Evolutionary conservation across 2,113 vertebrate genomes (phyloP).

Genomic region (Psilopogon haemacephalus): DNA sequence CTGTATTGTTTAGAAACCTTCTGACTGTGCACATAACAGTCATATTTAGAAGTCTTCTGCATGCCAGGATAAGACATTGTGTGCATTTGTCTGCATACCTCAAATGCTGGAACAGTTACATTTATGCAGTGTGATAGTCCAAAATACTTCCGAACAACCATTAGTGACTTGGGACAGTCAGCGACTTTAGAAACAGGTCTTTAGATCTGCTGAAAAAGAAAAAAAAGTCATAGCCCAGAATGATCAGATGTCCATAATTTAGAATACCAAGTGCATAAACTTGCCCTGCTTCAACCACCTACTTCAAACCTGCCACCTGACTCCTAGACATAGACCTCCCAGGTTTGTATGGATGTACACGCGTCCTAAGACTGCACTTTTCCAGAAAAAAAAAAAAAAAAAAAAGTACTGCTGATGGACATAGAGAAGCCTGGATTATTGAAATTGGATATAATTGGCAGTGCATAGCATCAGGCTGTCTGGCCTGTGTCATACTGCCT

Average conservation of each 20-base stretch:
- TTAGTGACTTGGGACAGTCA: background rate
- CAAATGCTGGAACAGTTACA: background rate
- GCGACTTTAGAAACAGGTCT: background rate
- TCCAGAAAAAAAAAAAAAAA: background rate
- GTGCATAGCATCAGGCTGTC: background rate
- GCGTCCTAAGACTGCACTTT: background rate
- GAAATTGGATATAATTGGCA: background rate
- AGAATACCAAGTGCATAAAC: background rate
- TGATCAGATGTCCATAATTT: background rate
- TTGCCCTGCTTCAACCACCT: background rate
- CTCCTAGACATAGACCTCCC: background rate
- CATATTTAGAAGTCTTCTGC: background rate
- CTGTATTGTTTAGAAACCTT: background rate
- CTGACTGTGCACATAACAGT: background rate
- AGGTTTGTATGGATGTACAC: background rate
- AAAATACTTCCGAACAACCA: background rate
- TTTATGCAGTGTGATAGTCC: background rate
- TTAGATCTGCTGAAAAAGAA: background rate
- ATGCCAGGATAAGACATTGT: background rate
- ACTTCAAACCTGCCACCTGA: background rate
- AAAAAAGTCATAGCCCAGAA: background rate
- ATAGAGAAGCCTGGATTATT: background rate
- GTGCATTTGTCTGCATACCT: background rate
- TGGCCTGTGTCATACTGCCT: background rate
- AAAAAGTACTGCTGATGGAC: background rate